Conservation (phyloP, 2,113 vertebrate genomes). For the Apteryx mantelli region DNA sequence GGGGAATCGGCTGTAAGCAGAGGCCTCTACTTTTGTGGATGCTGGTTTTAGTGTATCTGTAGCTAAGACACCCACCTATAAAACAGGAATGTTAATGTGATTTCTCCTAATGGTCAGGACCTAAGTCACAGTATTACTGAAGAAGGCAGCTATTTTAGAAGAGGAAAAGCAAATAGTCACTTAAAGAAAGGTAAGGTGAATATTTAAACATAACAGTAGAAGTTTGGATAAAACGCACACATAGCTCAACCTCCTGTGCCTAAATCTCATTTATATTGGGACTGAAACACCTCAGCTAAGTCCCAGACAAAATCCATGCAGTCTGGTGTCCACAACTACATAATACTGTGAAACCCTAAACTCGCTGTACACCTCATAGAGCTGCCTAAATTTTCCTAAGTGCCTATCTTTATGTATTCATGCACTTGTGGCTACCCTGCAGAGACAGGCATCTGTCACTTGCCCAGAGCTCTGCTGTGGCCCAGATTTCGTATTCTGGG, state of each 20-base stretch:
- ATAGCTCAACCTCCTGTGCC: background rate
- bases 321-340: background rate
- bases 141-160: background rate
- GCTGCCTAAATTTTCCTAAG: background rate
- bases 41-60: background rate
- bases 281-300: background rate
- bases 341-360: background rate
- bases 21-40: background rate
- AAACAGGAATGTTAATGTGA: background rate
- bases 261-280: background rate
- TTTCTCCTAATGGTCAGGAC: background rate
- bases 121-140: background rate
- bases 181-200: background rate
- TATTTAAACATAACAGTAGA: background rate
- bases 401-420: background rate
- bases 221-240: background rate
- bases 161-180: background rate
- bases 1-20: background rate
- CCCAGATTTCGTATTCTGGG: background rate
- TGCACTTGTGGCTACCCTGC: background rate
- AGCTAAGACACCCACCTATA: background rate
- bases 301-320: background rate
- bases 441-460: background rate
- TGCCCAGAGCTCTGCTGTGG: fast-evolving
- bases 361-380: fast-evolving